Percentiles rank a stretch among this genome's conserved stretches.
Evolutionary conservation across 2,888 invertebrate species (phyloP).

Genomic region (Drosophila falleni): DNA sequence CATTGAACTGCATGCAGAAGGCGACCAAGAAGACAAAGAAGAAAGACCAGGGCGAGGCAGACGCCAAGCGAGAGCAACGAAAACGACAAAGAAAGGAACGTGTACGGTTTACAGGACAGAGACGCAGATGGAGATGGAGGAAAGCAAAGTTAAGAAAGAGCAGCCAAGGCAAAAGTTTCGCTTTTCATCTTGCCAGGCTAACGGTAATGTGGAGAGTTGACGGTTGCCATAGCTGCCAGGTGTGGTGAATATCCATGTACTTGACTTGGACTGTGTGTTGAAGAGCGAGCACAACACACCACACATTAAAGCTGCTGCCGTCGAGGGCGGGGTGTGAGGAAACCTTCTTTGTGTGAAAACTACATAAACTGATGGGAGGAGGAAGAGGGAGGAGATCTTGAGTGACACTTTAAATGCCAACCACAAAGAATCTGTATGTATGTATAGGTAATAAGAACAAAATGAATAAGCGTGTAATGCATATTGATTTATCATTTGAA

Average conservation of each 20-base stretch:
- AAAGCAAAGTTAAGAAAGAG: constrained; percentile 35
- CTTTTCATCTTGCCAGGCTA: constrained; percentile 63
- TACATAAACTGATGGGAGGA: background rate
- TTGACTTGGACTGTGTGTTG: constrained; percentile 25
- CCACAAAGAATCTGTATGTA: constrained; percentile 17
- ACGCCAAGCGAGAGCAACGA: constrained; percentile 11
- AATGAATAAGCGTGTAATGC: background rate
- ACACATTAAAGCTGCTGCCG: constrained; percentile 25
- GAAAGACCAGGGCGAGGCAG: constrained; percentile 34
- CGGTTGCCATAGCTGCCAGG: constrained; percentile 46
- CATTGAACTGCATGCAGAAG: constrained; percentile 40
- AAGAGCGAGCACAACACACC: constrained; percentile 10
- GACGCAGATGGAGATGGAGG: constrained; percentile 30
- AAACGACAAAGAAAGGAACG: constrained; percentile 10
- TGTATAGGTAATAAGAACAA: background rate
- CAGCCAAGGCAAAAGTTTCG: constrained; percentile 61
- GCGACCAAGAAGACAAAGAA: constrained; percentile 32
- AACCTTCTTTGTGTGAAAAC: constrained; percentile 22
- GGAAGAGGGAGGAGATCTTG: background rate
- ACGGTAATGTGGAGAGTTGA: constrained; percentile 52
- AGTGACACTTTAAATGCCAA: constrained; percentile 11
- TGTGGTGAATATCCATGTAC: constrained; percentile 59
- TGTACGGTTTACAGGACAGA: background rate
- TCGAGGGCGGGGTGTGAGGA: background rate
- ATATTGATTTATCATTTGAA: background rate